A percentile compares a stretch with the other conserved stretches of the same genome.
These are phyloP conservation scores for Orthosia gothica DNA, from an alignment of 2,888 invertebrate species.

Conservation along the genomic window DNA sequence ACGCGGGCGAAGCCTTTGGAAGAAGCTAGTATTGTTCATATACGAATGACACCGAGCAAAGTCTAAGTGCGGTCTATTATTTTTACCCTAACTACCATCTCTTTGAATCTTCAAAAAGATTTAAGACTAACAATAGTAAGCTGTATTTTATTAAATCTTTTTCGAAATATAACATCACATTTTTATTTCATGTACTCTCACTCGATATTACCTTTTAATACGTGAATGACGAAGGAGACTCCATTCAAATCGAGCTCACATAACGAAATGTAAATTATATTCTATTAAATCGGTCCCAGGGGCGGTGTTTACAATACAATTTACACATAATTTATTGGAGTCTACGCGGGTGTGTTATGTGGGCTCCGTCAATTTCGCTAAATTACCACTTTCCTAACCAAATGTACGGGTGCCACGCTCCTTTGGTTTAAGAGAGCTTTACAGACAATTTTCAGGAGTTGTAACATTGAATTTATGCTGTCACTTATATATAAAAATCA, in stretches of 20 bases:
- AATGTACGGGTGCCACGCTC: conserved; percentile 50
- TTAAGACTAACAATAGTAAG: neutral
- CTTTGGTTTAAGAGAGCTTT: conserved; percentile 26
- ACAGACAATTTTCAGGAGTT: conserved; percentile 18
- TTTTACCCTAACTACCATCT: no score
- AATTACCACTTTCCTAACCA: conserved; percentile 61
- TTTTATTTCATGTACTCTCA: conserved; percentile 14
- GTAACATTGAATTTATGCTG: conserved; percentile 10
- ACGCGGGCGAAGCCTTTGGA: no score
- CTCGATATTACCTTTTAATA: conserved; percentile 53
- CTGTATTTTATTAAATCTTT: neutral
- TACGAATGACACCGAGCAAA: no score
- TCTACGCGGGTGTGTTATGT: conserved; percentile 66
- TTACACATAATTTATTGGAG: conserved; percentile 75
- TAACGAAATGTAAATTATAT: conserved; percentile 75
- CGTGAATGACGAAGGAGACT: conserved; percentile 54
- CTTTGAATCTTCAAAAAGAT: no score
- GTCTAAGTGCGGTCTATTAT: no score
- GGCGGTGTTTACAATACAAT: conserved; percentile 75
- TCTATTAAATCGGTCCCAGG: conserved; percentile 73
- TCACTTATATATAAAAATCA: neutral
- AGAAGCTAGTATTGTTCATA: no score
- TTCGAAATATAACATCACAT: neutral
- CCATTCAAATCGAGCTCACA: conserved; percentile 54
- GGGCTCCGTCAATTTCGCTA: conserved; percentile 61